A percentile compares a stretch with the other conserved stretches of the same genome.
These are phyloP conservation scores for Rhabdornis inornatus DNA, from an alignment of 2,113 vertebrate genomes.

Conservation along the genomic window DNA sequence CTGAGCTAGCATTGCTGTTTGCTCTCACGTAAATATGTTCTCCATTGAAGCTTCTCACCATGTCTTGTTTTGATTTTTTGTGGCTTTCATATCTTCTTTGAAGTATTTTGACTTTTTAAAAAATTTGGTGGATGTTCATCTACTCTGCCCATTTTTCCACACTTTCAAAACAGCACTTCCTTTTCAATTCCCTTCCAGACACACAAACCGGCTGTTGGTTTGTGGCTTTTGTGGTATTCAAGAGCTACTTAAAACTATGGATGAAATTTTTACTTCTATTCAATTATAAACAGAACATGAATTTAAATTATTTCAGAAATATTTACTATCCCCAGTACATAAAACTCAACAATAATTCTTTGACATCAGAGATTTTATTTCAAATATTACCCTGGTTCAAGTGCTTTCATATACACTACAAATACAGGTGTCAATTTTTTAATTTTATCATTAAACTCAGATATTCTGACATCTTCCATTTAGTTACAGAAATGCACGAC, in stretches of 20 bases:
- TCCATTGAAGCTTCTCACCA: background rate
- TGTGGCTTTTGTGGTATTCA: background rate
- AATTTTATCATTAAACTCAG: background rate
- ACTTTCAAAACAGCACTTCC: background rate
- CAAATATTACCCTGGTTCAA: background rate
- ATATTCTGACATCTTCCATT: background rate
- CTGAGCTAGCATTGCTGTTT: background rate
- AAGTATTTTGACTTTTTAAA: background rate
- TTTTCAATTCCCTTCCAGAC: background rate
- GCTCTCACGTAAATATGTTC: background rate
- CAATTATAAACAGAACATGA: background rate
- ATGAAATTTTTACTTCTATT: background rate
- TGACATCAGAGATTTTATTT: background rate
- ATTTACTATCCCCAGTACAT: background rate
- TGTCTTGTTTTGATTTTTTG: background rate
- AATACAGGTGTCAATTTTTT: background rate
- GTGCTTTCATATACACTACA: slow-evolving; percentile 16
- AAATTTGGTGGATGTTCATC: background rate
- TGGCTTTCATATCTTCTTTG: background rate
- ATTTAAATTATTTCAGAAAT: background rate
- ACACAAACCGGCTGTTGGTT: background rate
- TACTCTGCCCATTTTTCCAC: background rate
- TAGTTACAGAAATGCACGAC: background rate
- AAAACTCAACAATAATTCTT: background rate
- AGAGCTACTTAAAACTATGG: background rate